These are phyloP conservation scores for Noctua pronuba DNA, from an alignment of 2,888 invertebrate species.

Conservation along the genomic window DNA sequence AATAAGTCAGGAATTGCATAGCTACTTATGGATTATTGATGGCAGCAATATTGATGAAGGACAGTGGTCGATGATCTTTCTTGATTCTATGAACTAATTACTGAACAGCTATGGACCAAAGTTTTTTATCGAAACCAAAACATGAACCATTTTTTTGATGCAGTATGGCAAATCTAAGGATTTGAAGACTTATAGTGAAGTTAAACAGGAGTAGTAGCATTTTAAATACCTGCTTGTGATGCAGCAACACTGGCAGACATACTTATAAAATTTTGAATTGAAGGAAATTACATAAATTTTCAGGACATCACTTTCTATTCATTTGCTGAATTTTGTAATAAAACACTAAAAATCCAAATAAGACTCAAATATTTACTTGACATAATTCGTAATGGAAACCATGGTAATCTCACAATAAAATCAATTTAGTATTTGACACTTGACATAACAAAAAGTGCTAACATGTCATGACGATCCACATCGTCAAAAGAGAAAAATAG, in stretches of 20 bases:
- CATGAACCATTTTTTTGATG: background rate
- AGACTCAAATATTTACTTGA: conserved; percentile 3
- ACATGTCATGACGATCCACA: background rate
- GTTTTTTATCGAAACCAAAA: background rate
- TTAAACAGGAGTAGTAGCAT: background rate
- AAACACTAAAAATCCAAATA: background rate
- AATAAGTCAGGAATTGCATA: background rate
- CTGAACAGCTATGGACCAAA: background rate
- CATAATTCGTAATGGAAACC: conserved; percentile 5
- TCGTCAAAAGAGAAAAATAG: background rate
- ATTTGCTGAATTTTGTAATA: conserved; percentile 5
- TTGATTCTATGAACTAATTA: background rate
- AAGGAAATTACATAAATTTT: conserved; percentile 10
- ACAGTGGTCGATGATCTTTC: background rate
- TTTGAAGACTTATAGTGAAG: background rate
- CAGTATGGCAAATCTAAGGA: background rate
- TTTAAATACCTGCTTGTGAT: conserved; percentile 22
- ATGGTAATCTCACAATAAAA: conserved; percentile 3
- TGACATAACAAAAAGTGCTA: background rate
- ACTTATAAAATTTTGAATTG: conserved; percentile 34
- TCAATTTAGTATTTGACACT: background rate
- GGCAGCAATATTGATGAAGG: background rate
- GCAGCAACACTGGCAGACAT: background rate
- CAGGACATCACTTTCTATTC: conserved; percentile 2
- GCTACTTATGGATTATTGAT: background rate